These are phyloP conservation scores for Zingel zingel DNA, from an alignment of 2,113 vertebrate genomes.

Conservation along the genomic window DNA sequence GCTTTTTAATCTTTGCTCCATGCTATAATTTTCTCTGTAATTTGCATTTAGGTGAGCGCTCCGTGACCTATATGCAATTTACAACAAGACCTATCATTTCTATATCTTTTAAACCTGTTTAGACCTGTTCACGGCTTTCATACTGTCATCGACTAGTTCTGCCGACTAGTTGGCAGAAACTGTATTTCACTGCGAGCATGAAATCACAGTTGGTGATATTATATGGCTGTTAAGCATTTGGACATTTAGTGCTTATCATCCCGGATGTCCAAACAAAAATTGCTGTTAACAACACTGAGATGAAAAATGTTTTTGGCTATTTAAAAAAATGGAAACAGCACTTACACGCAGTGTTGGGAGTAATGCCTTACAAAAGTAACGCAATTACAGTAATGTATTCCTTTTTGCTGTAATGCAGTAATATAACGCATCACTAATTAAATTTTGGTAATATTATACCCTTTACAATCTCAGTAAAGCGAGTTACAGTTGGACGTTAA, in stretches of 20 bases:
- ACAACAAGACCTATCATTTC: background rate
- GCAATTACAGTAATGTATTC: no score
- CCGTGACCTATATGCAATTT: conserved; percentile 18
- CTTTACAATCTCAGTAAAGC: no score
- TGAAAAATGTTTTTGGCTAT: background rate
- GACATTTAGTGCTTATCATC: conserved; percentile 1
- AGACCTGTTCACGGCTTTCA: conserved; percentile 17
- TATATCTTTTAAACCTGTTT: background rate
- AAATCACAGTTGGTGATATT: conserved; percentile 28
- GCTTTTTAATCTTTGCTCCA: conserved; percentile 31
- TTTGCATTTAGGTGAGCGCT: conserved; percentile 34
- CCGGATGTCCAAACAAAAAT: background rate
- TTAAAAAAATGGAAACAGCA: background rate
- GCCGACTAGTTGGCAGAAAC: conserved; percentile 8
- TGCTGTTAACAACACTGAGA: background rate
- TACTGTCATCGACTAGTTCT: background rate
- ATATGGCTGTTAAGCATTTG: background rate
- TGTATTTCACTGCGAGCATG: conserved; percentile 4
- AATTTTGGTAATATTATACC: no score
- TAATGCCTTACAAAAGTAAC: no score
- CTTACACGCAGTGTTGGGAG: background rate
- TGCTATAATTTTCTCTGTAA: conserved; percentile 25
- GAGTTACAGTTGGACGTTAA: background rate
- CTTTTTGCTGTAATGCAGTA: no score
- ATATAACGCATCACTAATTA: no score